Base-by-base conservation (phyloP, 2,113 vertebrate genomes). In the Oophaga pumilio region DNA sequence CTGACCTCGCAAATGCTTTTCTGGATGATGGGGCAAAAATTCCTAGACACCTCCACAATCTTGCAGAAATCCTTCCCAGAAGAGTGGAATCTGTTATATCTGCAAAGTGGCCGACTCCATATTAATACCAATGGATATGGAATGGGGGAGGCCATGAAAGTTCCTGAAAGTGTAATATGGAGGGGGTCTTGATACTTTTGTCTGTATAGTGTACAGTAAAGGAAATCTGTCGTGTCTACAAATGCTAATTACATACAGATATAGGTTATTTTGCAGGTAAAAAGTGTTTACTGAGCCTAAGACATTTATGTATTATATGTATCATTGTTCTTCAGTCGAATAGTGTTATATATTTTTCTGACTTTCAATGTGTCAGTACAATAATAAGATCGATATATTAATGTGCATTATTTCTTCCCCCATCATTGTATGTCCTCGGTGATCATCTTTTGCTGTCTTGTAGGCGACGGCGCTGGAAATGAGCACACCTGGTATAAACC, bases 401-500 rank as follows among this genome's bases (percentile, higher is more conserved):
- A 66, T 66, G 62, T n/a, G n/a, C 22, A 9, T 66, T n/a, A 66
- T n/a, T 10, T 66, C 2, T 68, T 68, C 66, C n/a, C n/a, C n/a
- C 66, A 68, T 12, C 24, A 13, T 26, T 68, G 6, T 13, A 68
- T n/a, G 7, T 8, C 62, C 1, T n/a, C n/a, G 62, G 22, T n/a
- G 1, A 2, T 68, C 26, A 71, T 33, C 68, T 74, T 85, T 74
- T 85, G 69, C 60, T 33, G 33, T 76, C 80, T 82, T 83, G 7
- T 66, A 88, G 86, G 91, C 92, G 94, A 92, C 64, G 82, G 89
- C 15, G 86, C 90, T 86, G 91, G 91, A 14, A 87, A 92, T 0
- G 89, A 89, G 1, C 85, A 91, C 33, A 86, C 91, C 22, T 91
- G 94, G 91, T 97, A 97, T 80, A 97, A 97, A 88, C 96, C 96